Evolutionary conservation across 2,113 vertebrate genomes (phyloP).

Genomic region (Thunnus thynnus): DNA sequence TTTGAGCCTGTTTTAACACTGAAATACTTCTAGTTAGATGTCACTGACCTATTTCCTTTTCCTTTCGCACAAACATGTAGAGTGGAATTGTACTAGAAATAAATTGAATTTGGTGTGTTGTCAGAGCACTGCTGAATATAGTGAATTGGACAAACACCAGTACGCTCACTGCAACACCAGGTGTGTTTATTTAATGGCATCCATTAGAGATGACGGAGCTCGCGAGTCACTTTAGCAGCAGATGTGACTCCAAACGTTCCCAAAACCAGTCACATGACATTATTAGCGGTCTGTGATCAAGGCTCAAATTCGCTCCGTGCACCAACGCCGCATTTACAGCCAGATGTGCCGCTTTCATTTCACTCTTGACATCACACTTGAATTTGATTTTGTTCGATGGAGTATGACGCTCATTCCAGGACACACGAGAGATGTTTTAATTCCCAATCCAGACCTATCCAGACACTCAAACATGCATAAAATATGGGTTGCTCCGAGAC

Average conservation of each 20-base stretch:
- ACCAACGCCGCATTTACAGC: neutral
- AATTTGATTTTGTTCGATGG: neutral
- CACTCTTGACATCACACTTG: neutral
- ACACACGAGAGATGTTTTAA: neutral
- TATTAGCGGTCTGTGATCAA: neutral
- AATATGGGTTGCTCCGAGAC: constrained; percentile 11
- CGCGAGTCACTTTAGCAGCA: too few species aligned
- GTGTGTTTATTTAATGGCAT: too few species aligned
- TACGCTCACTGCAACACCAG: too few species aligned
- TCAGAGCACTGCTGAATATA: too few species aligned
- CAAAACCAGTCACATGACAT: neutral
- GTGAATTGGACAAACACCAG: neutral
- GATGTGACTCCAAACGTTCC: too few species aligned
- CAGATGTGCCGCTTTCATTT: neutral
- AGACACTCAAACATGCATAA: neutral
- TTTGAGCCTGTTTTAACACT: too few species aligned
- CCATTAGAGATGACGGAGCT: too few species aligned
- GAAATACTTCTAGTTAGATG: too few species aligned
- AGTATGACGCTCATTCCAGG: too few species aligned
- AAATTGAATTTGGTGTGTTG: neutral
- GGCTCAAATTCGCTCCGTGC: neutral
- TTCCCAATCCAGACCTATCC: neutral
- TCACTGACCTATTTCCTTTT: neutral
- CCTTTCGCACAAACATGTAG: neutral
- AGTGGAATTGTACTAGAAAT: neutral